Evolutionary conservation across 1,140 invertebrate genomes (phyloP).

Genomic region (Cephus cinctus): DNA sequence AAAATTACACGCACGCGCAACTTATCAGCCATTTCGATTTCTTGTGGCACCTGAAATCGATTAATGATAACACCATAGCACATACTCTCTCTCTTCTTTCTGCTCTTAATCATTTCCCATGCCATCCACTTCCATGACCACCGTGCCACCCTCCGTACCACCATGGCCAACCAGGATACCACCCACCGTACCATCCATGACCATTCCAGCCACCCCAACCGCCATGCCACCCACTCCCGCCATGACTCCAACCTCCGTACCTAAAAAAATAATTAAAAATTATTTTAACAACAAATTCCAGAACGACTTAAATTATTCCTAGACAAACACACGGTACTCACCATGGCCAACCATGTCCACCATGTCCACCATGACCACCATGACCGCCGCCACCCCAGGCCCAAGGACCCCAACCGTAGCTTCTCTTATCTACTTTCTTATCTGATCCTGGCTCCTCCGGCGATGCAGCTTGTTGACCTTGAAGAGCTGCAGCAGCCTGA

Average conservation of each 20-base stretch:
- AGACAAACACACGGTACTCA: no score
- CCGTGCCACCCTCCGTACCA: slow-evolving; percentile 15
- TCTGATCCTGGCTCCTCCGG: slow-evolving; percentile 15
- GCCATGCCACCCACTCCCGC: slow-evolving; percentile 9
- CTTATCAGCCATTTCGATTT: no score
- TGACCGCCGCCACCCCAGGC: slow-evolving; percentile 13
- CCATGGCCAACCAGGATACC: slow-evolving; percentile 26
- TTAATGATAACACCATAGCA: no score
- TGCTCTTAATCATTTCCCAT: slow-evolving; percentile 38
- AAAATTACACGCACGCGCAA: no score
- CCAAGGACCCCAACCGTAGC: slow-evolving; percentile 25
- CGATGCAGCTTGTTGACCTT: slow-evolving; percentile 7
- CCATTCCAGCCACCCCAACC: slow-evolving; percentile 12
- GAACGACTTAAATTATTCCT: no score
- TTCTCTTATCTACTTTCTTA: slow-evolving; percentile 35
- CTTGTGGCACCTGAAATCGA: no score
- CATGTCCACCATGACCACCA: no score
- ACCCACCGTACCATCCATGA: slow-evolving; percentile 27
- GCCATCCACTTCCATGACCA: slow-evolving; percentile 32
- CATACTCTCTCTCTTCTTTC: no score
- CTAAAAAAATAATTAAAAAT: background rate
- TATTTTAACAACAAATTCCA: background rate
- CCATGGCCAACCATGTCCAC: slow-evolving; percentile 33
- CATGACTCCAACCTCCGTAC: slow-evolving; percentile 12
- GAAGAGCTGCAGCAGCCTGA: slow-evolving; percentile 3